Evolutionary conservation across 2,888 invertebrate genomes (phyloP), one percentile per base, ranked within the genome.

Genomic region (Chalcis sispes): DNA sequence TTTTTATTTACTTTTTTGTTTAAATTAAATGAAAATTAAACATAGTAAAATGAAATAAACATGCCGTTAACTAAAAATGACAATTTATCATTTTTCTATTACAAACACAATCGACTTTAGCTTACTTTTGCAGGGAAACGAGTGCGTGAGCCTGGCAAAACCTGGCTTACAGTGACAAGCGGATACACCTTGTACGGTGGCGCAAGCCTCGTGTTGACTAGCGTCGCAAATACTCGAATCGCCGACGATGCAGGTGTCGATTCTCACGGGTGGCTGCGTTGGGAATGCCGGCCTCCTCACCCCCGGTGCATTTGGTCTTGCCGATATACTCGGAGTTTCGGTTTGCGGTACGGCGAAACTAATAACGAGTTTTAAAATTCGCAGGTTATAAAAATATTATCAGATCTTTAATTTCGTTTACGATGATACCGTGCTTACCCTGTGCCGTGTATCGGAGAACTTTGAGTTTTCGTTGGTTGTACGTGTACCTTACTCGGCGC

Each of bases 221-320:
- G 93, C 92, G 84, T 97, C 96, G 82, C 97, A 97, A 0, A 97
- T 97, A 0, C 95, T 94, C 82, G 96, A 95, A 82, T 97, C 97
- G 0, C 97, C 97, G 0, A 97, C 97, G 23, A 97, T 97, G 83
- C 97, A 97, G 0, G 97, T 97, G 86, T 97, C 97, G 77, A 97
- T 97, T 81, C 97, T 85, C 36, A 94, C 93, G 23, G 94, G 92
- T 78, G 95, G 92, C 87, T 94, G 91, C 0, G 91, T 92, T 59
- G 93, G 92, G 75, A 90, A 91, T 27, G 90, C 87, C 0, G 93
- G 92, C 67, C 92, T 90, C 52, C 92, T 89, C 54, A 89, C 81
- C n/a, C n/a, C n/a, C 27, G 87, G 89, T 2, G 72, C 84, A 73
- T 71, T 89, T 0, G 89, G 88, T n/a, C 86, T 82, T 0, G 89